Conservation (phyloP, 2,888 invertebrate species). For the Stramonita haemastoma region DNA sequence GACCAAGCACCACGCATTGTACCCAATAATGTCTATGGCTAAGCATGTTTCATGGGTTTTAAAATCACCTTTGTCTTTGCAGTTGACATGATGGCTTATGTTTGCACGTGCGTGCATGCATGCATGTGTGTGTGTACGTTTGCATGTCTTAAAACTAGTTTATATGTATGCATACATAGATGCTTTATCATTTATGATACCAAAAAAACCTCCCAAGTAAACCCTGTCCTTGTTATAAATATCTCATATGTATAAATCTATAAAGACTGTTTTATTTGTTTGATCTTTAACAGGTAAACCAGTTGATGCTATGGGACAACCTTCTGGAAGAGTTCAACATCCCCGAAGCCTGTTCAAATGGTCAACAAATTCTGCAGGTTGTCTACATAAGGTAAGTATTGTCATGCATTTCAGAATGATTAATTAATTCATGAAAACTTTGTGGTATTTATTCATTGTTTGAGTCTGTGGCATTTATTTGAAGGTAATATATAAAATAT, state of each 20-base stretch:
- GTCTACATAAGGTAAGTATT: slow-evolving; percentile 86
- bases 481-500: too few relatives aligned
- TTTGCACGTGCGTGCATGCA: not conserved
- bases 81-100: not conserved
- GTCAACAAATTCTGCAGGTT: slow-evolving; percentile 89
- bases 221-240: not conserved
- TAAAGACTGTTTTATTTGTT: not conserved
- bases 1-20: too few relatives aligned
- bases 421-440: too few relatives aligned
- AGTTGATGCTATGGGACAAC: slow-evolving; percentile 91
- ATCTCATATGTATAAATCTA: too few relatives aligned
- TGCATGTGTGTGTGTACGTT: slow-evolving; percentile 17
- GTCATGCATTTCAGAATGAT: not conserved
- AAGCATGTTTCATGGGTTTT: too few relatives aligned
- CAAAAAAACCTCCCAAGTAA: not conserved
- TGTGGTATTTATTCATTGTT: not conserved
- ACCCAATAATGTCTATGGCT: too few relatives aligned
- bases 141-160: too few relatives aligned
- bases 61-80: not conserved
- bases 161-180: too few relatives aligned
- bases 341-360: slow-evolving; percentile 92
- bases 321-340: slow-evolving; percentile 81
- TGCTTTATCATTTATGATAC: too few relatives aligned
- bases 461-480: too few relatives aligned
- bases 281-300: slow-evolving; percentile 84